phyloP scores from a whole-genome alignment of 2,113 vertebrate genomes.

The Calidris pugnax region DNA sequence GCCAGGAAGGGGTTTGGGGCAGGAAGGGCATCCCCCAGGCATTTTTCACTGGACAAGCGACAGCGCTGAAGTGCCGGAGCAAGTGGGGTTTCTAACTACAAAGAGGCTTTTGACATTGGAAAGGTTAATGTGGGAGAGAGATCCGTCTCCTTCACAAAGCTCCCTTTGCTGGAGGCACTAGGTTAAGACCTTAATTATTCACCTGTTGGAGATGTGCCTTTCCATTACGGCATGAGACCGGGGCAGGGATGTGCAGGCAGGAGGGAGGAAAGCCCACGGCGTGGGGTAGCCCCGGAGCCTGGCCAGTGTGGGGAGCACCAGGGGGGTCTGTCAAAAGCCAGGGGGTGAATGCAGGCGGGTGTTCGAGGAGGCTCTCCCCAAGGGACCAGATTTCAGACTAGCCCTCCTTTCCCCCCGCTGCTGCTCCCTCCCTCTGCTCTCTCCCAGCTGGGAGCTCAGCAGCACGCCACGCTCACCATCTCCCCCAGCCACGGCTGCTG shows the following conservation, averaged over 20 bases:
- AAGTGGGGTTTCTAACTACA: conserved; percentile 18
- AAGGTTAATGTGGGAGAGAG: conserved; percentile 53
- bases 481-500: not conserved
- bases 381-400: not conserved
- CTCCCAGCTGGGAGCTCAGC: not conserved
- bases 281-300: not conserved
- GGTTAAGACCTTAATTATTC: conserved; percentile 57
- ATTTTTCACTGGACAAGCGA: not conserved
- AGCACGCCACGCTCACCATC: not conserved
- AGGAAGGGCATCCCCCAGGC: not conserved
- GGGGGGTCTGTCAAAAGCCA: not conserved
- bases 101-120: conserved; percentile 62
- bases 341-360: not conserved
- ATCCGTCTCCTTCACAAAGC: conserved; percentile 45
- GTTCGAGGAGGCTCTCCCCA: accelerated
- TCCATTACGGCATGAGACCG: not conserved
- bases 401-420: not conserved
- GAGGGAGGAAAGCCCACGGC: not conserved
- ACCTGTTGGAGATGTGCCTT: conserved; percentile 64
- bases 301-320: accelerated
- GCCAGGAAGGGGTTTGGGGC: not conserved
- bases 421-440: not conserved
- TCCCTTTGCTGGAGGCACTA: conserved; percentile 31
- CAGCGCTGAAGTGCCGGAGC: not conserved
- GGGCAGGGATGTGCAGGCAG: not conserved